Conservation (phyloP, 2,113 vertebrate genomes). For the Tetraodon nigroviridis region DNA sequence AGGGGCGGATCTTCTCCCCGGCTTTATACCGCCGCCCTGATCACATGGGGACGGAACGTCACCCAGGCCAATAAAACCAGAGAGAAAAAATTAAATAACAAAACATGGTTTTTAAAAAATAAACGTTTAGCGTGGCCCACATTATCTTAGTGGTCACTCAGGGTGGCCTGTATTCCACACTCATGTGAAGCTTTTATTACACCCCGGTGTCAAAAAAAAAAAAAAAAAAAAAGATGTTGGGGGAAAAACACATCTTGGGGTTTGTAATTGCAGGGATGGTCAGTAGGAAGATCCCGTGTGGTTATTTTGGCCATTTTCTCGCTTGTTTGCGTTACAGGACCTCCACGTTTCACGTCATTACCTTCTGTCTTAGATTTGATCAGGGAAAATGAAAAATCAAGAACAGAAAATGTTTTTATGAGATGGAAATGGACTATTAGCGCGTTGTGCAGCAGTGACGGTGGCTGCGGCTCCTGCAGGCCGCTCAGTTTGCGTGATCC, state of each 20-base stretch:
- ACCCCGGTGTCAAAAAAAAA: conserved; percentile 28
- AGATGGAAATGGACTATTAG: neutral
- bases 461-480: conserved; percentile 25
- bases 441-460: neutral
- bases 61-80: conserved; percentile 58
- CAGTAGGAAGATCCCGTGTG: neutral
- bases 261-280: conserved; percentile 21
- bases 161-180: conserved; percentile 23
- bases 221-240: conserved; percentile 37
- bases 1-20: conserved; percentile 77
- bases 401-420: too few species aligned
- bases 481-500: conserved; percentile 65
- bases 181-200: conserved; percentile 27
- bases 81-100: conserved; percentile 13
- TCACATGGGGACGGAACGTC: conserved; percentile 86
- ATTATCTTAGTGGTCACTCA: conserved; percentile 52
- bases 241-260: conserved; percentile 22
- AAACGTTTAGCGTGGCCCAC: conserved; percentile 41
- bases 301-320: conserved; percentile 11
- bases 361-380: neutral
- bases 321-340: neutral
- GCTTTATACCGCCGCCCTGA: conserved; percentile 75
- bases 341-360: too few species aligned
- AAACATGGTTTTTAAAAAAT: conserved; percentile 51
- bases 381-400: too few species aligned